phyloP scores from a whole-genome alignment of 2,888 invertebrate genomes.

The Tenodera sinensis region DNA sequence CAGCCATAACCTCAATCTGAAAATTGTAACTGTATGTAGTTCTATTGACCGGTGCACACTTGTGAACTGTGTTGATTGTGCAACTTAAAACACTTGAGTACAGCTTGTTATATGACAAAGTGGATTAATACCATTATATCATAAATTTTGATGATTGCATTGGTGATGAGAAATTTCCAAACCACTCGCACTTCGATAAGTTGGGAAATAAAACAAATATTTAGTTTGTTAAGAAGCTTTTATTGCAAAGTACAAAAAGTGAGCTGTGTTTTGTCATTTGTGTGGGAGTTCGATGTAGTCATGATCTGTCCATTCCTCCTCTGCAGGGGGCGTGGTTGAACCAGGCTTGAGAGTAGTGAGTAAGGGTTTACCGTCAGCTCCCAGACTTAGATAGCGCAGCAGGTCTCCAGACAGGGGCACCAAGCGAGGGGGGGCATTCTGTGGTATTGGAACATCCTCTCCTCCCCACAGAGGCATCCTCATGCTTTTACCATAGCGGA shows the following conservation, averaged over 20 bases:
- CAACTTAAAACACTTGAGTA: no score
- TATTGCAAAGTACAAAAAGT: neutral
- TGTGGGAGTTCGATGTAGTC: slow-evolving; percentile 57
- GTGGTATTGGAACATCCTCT: slow-evolving; percentile 57
- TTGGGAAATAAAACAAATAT: no score
- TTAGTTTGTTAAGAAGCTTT: neutral
- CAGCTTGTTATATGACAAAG: no score
- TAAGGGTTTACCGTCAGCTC: slow-evolving; percentile 57
- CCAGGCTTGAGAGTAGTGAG: slow-evolving; percentile 55
- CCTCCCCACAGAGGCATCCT: slow-evolving; percentile 46
- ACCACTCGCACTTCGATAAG: no score
- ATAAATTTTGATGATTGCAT: no score
- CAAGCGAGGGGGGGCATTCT: slow-evolving; percentile 58
- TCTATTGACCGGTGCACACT: no score
- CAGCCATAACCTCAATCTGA: no score
- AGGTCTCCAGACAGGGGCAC: slow-evolving; percentile 50
- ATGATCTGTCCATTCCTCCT: slow-evolving; percentile 61
- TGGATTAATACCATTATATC: no score
- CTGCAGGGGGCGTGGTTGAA: slow-evolving; percentile 50
- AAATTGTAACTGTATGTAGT: no score
- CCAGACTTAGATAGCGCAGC: slow-evolving; percentile 59
- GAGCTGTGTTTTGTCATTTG: neutral
- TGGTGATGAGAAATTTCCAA: no score
- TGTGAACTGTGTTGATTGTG: no score
- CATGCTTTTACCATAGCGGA: slow-evolving; percentile 47